phyloP scores from a whole-genome alignment of 2,113 vertebrate genomes.

The Puma concolor region DNA sequence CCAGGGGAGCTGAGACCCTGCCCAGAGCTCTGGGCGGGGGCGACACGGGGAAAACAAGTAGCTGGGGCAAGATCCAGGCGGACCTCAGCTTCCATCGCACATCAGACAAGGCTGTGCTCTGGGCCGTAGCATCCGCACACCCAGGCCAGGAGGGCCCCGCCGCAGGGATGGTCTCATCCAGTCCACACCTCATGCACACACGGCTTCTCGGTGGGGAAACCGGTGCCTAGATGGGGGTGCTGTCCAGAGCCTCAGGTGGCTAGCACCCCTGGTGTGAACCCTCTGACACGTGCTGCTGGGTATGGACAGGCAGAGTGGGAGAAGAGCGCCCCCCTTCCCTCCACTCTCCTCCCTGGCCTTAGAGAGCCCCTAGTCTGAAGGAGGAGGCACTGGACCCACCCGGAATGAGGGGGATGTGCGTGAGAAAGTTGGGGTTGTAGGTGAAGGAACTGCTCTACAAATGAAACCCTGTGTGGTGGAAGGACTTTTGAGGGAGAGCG shows the following conservation, averaged over 20 bases:
- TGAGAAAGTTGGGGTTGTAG: not conserved
- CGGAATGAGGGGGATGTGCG: not conserved
- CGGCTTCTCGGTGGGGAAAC: not conserved
- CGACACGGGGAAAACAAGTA: not conserved
- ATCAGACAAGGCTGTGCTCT: not conserved
- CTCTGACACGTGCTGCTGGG: not conserved
- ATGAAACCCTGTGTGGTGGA: not conserved
- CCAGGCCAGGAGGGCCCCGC: not conserved
- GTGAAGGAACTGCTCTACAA: not conserved
- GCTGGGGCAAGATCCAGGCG: not conserved
- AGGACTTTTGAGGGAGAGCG: not conserved
- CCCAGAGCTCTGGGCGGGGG: not conserved
- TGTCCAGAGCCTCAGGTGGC: not conserved
- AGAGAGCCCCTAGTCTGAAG: not conserved
- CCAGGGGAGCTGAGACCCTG: not conserved
- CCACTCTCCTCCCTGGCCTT: not conserved
- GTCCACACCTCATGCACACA: not conserved
- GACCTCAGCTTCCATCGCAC: not conserved
- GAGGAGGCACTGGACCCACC: not conserved
- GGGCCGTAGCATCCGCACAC: not conserved
- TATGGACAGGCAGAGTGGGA: not conserved
- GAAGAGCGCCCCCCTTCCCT: not conserved
- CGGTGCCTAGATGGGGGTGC: not conserved
- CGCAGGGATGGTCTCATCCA: not conserved
- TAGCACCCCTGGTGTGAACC: not conserved